A percentile compares a stretch with the other conserved stretches of the same genome.
Conservation (phyloP, 2,888 invertebrate genomes). For the Keiferia lycopersicella region DNA sequence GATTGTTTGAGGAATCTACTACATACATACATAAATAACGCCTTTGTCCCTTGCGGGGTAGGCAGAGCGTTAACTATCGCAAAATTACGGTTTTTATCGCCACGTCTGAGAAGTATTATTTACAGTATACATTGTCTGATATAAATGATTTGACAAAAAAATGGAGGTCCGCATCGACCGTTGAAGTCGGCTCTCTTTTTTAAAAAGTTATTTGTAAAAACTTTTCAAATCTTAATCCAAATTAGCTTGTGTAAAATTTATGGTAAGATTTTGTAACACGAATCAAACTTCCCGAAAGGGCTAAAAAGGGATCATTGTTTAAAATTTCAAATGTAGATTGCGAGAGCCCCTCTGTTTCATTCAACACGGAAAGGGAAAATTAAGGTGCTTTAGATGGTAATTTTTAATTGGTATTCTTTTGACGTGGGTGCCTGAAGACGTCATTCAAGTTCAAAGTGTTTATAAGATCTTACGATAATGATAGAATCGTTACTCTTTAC, state of each 20-base stretch:
- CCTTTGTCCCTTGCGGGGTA: too few species aligned
- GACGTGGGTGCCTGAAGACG: background rate
- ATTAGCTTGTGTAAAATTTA: conserved; percentile 6
- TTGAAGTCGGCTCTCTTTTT: too few species aligned
- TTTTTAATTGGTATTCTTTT: conserved; percentile 11
- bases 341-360: conserved; percentile 6
- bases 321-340: conserved; percentile 14
- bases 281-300: conserved; percentile 11
- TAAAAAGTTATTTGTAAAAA: background rate
- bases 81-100: too few species aligned
- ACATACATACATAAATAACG: too few species aligned
- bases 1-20: too few species aligned
- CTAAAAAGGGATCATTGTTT: background rate
- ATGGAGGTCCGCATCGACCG: too few species aligned
- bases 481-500: background rate
- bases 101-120: too few species aligned
- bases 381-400: conserved; percentile 13
- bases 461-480: background rate
- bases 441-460: conserved; percentile 6
- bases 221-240: conserved; percentile 12
- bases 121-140: too few species aligned
- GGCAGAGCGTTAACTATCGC: too few species aligned
- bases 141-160: too few species aligned
- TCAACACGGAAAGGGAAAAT: conserved; percentile 17
- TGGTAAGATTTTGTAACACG: conserved; percentile 8